phyloP scores from a whole-genome alignment of 2,113 vertebrate species.

The Orientallactaga bullata region DNA sequence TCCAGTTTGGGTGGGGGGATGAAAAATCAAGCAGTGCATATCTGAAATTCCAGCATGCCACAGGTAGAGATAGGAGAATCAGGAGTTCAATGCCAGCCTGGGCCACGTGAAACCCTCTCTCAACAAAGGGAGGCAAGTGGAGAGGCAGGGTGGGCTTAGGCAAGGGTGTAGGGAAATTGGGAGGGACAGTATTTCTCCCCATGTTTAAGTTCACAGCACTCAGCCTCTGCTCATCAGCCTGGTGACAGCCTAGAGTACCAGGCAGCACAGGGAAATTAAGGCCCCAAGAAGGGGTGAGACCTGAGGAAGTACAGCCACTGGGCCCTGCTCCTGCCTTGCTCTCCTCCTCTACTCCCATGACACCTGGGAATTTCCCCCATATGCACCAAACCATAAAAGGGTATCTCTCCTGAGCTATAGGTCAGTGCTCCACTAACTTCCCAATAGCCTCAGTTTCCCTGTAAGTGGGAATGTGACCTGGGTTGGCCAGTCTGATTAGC shows the following conservation, averaged over 20 bases:
- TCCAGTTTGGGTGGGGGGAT: fast-evolving
- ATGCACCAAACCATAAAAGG: not conserved
- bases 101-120: not conserved
- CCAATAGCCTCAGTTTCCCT: not conserved
- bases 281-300: not conserved
- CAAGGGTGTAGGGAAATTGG: fast-evolving
- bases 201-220: fast-evolving
- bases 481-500: not conserved
- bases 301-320: fast-evolving
- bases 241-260: not conserved
- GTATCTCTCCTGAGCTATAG: not conserved
- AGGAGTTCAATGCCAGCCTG: not conserved
- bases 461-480: not conserved
- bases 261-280: not conserved
- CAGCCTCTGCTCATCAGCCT: not conserved
- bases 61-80: not conserved
- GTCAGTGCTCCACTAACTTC: too few relatives aligned
- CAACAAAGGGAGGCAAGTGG: too few relatives aligned
- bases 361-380: too few relatives aligned
- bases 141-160: not conserved
- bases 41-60: not conserved
- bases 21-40: not conserved
- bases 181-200: too few relatives aligned
- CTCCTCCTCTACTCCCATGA: not conserved
- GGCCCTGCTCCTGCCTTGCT: not conserved